These are phyloP conservation scores for Thomomys bottae DNA, from an alignment of 2,113 vertebrate species.

Conservation along the genomic window DNA sequence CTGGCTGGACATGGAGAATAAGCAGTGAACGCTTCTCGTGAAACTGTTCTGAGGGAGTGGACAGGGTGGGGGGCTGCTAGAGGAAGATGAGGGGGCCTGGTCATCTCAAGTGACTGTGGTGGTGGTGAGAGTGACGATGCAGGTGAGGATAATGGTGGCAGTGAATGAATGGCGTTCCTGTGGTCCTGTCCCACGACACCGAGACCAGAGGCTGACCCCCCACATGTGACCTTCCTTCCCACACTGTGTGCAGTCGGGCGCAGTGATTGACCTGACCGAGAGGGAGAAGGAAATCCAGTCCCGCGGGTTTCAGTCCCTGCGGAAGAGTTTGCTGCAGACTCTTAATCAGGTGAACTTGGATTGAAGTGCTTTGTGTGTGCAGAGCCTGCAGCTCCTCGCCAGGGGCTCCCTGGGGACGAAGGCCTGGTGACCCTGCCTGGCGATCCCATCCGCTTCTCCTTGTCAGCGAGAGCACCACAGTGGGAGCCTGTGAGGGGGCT, in stretches of 20 bases:
- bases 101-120: not conserved
- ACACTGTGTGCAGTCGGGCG: slow-evolving; percentile 60
- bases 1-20: no score
- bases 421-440: slow-evolving; percentile 24
- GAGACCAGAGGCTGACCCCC: slow-evolving; percentile 60
- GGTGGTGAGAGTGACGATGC: rapidly evolving
- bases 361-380: slow-evolving; percentile 53
- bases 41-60: no score
- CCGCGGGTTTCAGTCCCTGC: slow-evolving; percentile 47
- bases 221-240: slow-evolving; percentile 49
- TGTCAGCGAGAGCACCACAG: slow-evolving; percentile 59
- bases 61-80: no score
- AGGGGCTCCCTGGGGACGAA: slow-evolving; percentile 41
- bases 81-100: no score
- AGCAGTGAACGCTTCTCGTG: not conserved
- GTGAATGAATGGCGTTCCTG: not conserved
- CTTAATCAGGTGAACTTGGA: slow-evolving; percentile 69
- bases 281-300: slow-evolving; percentile 55
- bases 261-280: slow-evolving; percentile 63
- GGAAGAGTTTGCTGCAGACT: slow-evolving; percentile 66
- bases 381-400: not conserved
- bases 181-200: slow-evolving; percentile 67
- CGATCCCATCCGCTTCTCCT: not conserved
- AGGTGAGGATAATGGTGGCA: rapidly evolving
- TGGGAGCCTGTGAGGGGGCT: not conserved